phyloP scores from a whole-genome alignment of 2,113 vertebrate genomes.

The Sander vitreus region DNA sequence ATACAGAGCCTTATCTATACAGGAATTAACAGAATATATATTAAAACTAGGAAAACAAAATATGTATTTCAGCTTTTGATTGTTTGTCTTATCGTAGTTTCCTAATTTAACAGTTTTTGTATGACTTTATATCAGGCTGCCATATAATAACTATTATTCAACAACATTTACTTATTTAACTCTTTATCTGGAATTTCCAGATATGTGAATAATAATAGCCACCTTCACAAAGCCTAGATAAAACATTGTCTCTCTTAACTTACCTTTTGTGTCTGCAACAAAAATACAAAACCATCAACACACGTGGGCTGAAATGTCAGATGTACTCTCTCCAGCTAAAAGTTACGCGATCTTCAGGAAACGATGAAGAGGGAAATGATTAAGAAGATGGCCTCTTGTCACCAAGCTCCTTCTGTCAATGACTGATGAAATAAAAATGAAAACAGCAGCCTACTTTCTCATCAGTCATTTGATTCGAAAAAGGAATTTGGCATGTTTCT shows the following conservation, averaged over 20 bases:
- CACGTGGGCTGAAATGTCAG: background rate
- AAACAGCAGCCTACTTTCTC: constrained; percentile 51
- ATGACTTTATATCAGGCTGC: background rate
- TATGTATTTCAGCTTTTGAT: background rate
- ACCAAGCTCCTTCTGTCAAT: constrained; percentile 23
- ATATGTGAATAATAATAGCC: background rate
- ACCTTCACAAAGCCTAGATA: background rate
- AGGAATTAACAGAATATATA: background rate
- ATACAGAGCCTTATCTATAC: background rate
- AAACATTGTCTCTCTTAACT: constrained; percentile 26
- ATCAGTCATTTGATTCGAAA: constrained; percentile 62
- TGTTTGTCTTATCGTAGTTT: background rate
- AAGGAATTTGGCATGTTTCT: constrained; percentile 57
- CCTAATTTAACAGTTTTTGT: background rate
- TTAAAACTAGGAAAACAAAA: background rate
- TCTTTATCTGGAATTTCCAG: background rate
- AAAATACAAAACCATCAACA: constrained; percentile 34
- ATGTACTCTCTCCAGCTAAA: constrained; percentile 19
- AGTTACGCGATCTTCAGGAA: constrained; percentile 1
- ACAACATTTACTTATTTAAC: background rate
- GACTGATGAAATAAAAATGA: background rate
- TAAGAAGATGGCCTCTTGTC: constrained; percentile 19
- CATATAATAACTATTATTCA: background rate
- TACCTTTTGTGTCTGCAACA: constrained; percentile 54
- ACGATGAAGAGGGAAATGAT: constrained; percentile 3